Percentiles rank a stretch among this genome's conserved stretches.
phyloP scores from a whole-genome alignment of 2,888 invertebrate species.

The Drosophila mercatorum region DNA sequence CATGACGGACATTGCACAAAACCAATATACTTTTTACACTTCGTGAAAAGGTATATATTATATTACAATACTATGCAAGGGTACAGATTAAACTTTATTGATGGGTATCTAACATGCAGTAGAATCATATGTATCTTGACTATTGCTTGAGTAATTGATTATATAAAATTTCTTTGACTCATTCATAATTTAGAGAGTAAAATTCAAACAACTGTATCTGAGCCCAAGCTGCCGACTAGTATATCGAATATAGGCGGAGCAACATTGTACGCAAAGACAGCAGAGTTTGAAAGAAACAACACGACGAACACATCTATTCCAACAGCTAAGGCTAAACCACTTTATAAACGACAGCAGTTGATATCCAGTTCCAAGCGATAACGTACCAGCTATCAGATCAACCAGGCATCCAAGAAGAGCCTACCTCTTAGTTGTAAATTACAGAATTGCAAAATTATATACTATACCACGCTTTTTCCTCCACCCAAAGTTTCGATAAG shows the following conservation, averaged over 20 bases:
- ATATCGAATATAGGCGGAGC: conserved; percentile 89
- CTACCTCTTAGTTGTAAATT: background rate
- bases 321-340: conserved; percentile 11
- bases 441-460: background rate
- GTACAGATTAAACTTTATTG: too few species aligned
- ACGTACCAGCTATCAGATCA: background rate
- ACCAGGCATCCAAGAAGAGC: background rate
- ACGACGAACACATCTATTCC: background rate
- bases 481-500: background rate
- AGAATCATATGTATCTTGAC: background rate
- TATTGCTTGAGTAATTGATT: background rate
- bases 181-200: conserved; percentile 12
- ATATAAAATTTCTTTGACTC: background rate
- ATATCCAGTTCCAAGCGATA: conserved; percentile 47
- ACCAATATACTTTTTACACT: too few species aligned
- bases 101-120: background rate
- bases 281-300: conserved; percentile 87
- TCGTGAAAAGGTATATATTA: conserved; percentile 15
- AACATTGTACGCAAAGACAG: conserved; percentile 88
- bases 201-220: conserved; percentile 42
- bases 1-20: too few species aligned
- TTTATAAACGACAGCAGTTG: conserved; percentile 56
- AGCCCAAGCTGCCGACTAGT: conserved; percentile 86
- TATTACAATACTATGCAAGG: background rate
- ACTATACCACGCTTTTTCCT: background rate